Evolutionary conservation across 1,140 invertebrate species (phyloP), one percentile per base, ranked within the genome.

Genomic region (Drosophila grimshawi): DNA sequence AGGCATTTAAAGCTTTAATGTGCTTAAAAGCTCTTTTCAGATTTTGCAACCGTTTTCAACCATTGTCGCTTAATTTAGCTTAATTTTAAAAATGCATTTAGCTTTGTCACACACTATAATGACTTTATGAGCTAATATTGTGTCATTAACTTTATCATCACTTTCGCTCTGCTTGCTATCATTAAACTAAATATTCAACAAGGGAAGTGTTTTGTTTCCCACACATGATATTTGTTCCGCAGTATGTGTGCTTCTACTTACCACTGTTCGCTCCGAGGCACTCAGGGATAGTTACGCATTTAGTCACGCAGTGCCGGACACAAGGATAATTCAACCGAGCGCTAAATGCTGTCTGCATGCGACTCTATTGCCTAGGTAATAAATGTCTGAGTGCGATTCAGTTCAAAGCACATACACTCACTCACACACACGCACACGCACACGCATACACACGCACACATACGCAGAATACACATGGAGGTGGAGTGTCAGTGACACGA

Each of bases 361-460:
- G 61, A 67, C 67, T 79, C 72, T 63, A 76, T 81, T 81, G 76
- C 73, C 83, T 77, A 80, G 76, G 83, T 86, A 86, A 86, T 86
- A 88, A 86, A 86, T 86, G 83, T 79, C 80, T 65, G 59, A 77
- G 68, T 70, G 60, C 76, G 62, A 71, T 59, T 65, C 41, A 64
- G 33, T 46, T 51, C 57, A 61, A 52, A 49, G 60, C 78, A 65
- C 49, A 19, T 1, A 30, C 32, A 46, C 29, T 6, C 48, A 43
- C 35, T 37, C 43, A 65, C 30, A 65, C 39, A 48, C 10, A 33
- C 19, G 1, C 32, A 52, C 46, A 59, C 60, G 45, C 35, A 57
- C 51, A 69, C 35, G 7, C 41, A 46, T 39, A 43, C 4, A 43
- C 46, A 48, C 39, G 27, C 41, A 71, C 5, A 39, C 55, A 49